These are phyloP conservation scores for Tragelaphus strepsiceros DNA, from an alignment of 2,113 vertebrate species.

Conservation along the genomic window DNA sequence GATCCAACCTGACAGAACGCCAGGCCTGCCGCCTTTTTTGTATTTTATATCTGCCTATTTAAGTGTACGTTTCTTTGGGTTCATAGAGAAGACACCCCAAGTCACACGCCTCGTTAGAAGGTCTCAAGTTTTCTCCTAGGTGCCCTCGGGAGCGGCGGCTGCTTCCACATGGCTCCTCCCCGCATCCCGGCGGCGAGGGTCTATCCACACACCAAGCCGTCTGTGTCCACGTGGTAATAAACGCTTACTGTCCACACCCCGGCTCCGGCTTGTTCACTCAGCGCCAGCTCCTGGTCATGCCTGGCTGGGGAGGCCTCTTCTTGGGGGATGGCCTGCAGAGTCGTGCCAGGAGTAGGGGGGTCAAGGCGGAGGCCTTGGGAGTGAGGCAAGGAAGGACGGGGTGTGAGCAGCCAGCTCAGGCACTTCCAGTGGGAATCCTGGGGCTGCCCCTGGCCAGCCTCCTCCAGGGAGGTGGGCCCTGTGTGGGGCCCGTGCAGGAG, in stretches of 20 bases:
- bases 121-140: slow-evolving; percentile 81
- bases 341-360: background rate
- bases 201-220: slow-evolving; percentile 82
- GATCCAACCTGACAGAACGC: slow-evolving; percentile 91
- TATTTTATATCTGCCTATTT: slow-evolving; percentile 94
- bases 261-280: slow-evolving; percentile 28
- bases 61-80: slow-evolving; percentile 86
- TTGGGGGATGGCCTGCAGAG: background rate
- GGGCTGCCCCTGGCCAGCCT: rapidly evolving
- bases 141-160: slow-evolving; percentile 75
- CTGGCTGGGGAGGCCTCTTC: background rate
- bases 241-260: slow-evolving; percentile 85
- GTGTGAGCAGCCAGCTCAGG: rapidly evolving
- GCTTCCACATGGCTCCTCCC: background rate
- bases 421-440: rapidly evolving
- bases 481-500: rapidly evolving
- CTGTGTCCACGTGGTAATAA: slow-evolving; percentile 94
- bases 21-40: slow-evolving; percentile 90
- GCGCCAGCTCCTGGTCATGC: background rate
- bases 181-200: slow-evolving; percentile 64
- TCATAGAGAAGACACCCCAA: slow-evolving; percentile 80
- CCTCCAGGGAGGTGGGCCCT: background rate
- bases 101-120: slow-evolving; percentile 84
- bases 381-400: background rate
- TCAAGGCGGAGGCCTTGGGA: rapidly evolving